Conservation (phyloP, 1,140 invertebrate genomes). For the Trichomalopsis sarcophagae region DNA sequence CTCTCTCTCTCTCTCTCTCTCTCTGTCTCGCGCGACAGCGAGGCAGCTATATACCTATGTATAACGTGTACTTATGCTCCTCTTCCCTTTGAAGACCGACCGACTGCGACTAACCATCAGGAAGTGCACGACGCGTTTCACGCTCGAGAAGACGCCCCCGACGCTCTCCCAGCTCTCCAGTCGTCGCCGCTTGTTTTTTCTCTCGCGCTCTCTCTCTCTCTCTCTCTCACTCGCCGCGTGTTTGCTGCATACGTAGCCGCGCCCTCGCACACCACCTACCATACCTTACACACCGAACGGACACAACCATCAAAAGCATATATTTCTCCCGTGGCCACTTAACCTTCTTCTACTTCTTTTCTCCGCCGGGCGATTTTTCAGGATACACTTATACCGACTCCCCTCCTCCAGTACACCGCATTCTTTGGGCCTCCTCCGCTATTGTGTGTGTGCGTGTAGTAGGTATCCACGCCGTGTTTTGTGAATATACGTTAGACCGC, state of each 20-base stretch:
- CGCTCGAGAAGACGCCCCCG: conserved; percentile 2
- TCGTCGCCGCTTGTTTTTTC: not conserved
- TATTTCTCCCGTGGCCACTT: not conserved
- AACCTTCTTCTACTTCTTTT: not conserved
- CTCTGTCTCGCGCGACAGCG: not conserved
- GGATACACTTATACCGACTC: not conserved
- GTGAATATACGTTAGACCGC: not conserved
- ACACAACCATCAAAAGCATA: not conserved
- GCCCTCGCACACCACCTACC: conserved; percentile 6
- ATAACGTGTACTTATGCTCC: not conserved
- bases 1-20: not conserved
- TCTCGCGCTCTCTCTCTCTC: not conserved
- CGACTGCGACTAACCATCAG: conserved; percentile 1
- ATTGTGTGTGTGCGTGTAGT: not conserved
- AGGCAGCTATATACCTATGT: not conserved
- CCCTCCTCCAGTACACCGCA: not conserved
- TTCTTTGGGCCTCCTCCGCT: not conserved
- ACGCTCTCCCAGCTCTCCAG: not conserved
- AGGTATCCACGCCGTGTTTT: not conserved
- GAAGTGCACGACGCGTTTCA: conserved; percentile 11
- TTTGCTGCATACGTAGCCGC: conserved; percentile 21
- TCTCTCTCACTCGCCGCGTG: not conserved
- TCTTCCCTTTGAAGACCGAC: conserved; percentile 9
- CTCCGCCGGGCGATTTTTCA: not conserved
- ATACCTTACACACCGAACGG: not conserved